Percentiles rank a stretch among this genome's conserved stretches.
Evolutionary conservation across 2,113 vertebrate genomes (phyloP).

Genomic region (Lamprologus callipterus): DNA sequence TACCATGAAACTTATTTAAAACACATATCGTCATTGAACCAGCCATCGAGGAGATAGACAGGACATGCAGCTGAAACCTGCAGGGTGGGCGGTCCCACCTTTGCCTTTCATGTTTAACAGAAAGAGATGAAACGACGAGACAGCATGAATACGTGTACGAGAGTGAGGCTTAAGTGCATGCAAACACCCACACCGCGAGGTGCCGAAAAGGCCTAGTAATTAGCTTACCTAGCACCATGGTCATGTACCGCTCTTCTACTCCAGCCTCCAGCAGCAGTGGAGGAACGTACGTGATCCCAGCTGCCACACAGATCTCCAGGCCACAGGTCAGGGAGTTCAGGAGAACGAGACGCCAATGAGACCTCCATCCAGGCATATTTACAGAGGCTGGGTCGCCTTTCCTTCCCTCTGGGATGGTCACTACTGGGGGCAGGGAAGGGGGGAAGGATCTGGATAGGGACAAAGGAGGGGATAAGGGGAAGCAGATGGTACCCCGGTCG

Average conservation of each 20-base stretch:
- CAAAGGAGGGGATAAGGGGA: neutral
- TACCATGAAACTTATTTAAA: neutral
- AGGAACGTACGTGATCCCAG: conserved; percentile 77
- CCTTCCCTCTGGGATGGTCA: conserved; percentile 21
- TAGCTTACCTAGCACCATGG: conserved; percentile 76
- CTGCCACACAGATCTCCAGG: conserved; percentile 79
- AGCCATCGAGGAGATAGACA: neutral
- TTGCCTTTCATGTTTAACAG: neutral
- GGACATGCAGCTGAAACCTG: neutral
- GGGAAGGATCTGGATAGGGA: neutral
- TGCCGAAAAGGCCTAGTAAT: neutral
- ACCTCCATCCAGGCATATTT: conserved; percentile 75
- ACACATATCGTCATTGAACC: neutral
- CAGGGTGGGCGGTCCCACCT: neutral
- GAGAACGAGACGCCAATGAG: conserved; percentile 74
- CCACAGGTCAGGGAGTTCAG: conserved; percentile 77
- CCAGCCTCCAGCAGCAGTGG: conserved; percentile 76
- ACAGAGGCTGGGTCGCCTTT: conserved; percentile 40
- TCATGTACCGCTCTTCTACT: conserved; percentile 77
- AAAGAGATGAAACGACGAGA: neutral
- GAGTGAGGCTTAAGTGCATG: neutral
- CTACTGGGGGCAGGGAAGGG: conserved; percentile 16
- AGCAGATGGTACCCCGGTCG: conserved; percentile 19
- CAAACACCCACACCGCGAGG: neutral
- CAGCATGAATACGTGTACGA: neutral